Base-by-base conservation (phyloP, 2,888 invertebrate species). In the Augochlorella aurata region DNA sequence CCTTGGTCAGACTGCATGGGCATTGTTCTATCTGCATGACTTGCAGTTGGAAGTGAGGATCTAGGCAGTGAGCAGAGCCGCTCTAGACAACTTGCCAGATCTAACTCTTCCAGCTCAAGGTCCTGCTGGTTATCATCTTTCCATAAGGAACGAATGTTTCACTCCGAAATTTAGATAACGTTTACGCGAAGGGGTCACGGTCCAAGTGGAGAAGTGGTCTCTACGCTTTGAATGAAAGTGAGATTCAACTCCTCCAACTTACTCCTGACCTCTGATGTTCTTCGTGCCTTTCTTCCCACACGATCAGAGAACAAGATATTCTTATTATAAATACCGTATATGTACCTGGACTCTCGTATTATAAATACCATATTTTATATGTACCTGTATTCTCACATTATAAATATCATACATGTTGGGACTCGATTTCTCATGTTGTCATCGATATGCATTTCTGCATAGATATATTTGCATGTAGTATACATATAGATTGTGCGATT, bases 231-330 rank as follows among this genome's bases (percentile, higher is more conserved):
- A 92, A 89, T 93, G 44, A 90, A 92, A 96, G 95, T 96, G 96
- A 96, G 96, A 96, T 96, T 96, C 96, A 95, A 96, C 96, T 96
- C 95, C 96, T 96, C 96, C 96, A 96, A 96, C 96, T 96, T 95
- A 95, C 95, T 94, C 94, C 95, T 87, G 87, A 73, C 75, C 54
- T 79, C 83, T 82, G 61, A 72, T 72, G 14, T 74, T 85, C 88
- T 47, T 77, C 87, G 70, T 12, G 3, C 3, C 68, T 63, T 45
- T 14, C 24, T 9, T 24, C 10, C 54, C 24, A 7, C 5, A 7
- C 7, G 21, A 24, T 24, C 14, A 24, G 5, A 58, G 58, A 58
- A 58, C 5, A 24, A 58, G 7, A 38, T 38, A 38, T 38, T 29
- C 38, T 38, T 38, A 38, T 38, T 38, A 38, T 38, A 38, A 38